phyloP scores from a whole-genome alignment of 1,140 invertebrate species.

The Brachystomella parvula region DNA sequence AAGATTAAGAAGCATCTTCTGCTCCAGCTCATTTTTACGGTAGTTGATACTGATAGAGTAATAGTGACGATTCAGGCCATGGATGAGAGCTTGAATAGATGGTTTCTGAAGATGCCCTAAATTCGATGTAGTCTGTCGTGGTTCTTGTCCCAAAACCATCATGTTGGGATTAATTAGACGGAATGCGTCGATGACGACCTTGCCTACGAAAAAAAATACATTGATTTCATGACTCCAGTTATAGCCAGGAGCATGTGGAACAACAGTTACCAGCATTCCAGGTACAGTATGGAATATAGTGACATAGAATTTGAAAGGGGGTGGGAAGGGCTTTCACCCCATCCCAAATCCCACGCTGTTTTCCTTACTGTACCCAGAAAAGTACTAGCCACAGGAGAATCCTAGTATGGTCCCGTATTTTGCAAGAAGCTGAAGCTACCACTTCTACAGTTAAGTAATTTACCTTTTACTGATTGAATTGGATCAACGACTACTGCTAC shows the following conservation, averaged over 20 bases:
- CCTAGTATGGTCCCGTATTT: too few species aligned
- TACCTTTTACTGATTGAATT: constrained; percentile 96
- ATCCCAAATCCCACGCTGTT: too few species aligned
- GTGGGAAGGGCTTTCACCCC: too few species aligned
- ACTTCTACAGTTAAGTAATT: neutral
- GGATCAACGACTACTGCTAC: constrained; percentile 99
- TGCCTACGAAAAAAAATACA: too few species aligned
- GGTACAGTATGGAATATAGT: too few species aligned
- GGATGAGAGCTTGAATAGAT: constrained; percentile 96
- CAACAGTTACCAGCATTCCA: too few species aligned
- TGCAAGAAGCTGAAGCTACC: too few species aligned
- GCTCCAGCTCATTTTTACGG: constrained; percentile 96
- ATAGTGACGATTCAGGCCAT: constrained; percentile 97
- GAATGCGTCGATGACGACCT: constrained; percentile 92
- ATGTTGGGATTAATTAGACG: constrained; percentile 97
- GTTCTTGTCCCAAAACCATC: constrained; percentile 98
- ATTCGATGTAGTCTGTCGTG: constrained; percentile 97
- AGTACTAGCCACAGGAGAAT: too few species aligned
- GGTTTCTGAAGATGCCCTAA: constrained; percentile 97
- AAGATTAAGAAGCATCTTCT: constrained; percentile 98
- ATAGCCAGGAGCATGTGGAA: too few species aligned
- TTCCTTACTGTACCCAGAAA: too few species aligned
- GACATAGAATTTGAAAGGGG: too few species aligned
- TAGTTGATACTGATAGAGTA: constrained; percentile 99
- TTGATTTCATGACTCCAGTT: too few species aligned